Evolutionary conservation across 2,888 invertebrate genomes (phyloP).

Genomic region (Polia nebulosa): DNA sequence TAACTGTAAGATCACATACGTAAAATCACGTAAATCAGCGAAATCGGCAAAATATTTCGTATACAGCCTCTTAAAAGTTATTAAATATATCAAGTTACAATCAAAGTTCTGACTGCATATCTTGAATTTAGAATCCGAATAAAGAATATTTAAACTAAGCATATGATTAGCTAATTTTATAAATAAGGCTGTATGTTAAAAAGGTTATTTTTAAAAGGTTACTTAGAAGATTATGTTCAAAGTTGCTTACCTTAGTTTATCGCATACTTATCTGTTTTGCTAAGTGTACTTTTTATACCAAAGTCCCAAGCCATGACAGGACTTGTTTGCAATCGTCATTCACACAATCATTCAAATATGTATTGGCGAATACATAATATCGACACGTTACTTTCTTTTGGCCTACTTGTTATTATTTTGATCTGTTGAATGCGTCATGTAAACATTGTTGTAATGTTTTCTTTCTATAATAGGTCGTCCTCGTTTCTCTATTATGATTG

Average conservation of each 20-base stretch:
- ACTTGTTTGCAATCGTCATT: constrained; percentile 64
- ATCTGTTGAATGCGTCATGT: constrained; percentile 33
- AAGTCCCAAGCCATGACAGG: constrained; percentile 51
- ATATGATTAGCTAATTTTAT: no score
- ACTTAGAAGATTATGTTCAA: neutral
- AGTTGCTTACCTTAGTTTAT: neutral
- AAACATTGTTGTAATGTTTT: constrained; percentile 47
- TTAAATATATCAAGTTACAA: no score
- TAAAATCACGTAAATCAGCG: no score
- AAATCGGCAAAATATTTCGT: no score
- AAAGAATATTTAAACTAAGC: no score
- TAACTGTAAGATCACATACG: no score
- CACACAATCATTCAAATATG: constrained; percentile 55
- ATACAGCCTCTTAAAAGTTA: no score
- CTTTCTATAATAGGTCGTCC: constrained; percentile 35
- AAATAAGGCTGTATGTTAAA: no score
- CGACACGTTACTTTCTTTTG: constrained; percentile 71
- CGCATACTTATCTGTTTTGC: neutral
- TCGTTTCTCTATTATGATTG: constrained; percentile 38
- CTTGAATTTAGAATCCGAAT: no score
- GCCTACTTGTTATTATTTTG: constrained; percentile 58
- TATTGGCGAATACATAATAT: constrained; percentile 58
- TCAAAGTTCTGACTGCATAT: no score
- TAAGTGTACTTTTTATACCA: constrained; percentile 14
- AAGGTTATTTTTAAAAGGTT: no score